Evolutionary conservation across 2,797 vertebrate genomes (phyloP), one percentile per base, ranked within the genome.

Genomic region (Rousettus madagascariensis): DNA sequence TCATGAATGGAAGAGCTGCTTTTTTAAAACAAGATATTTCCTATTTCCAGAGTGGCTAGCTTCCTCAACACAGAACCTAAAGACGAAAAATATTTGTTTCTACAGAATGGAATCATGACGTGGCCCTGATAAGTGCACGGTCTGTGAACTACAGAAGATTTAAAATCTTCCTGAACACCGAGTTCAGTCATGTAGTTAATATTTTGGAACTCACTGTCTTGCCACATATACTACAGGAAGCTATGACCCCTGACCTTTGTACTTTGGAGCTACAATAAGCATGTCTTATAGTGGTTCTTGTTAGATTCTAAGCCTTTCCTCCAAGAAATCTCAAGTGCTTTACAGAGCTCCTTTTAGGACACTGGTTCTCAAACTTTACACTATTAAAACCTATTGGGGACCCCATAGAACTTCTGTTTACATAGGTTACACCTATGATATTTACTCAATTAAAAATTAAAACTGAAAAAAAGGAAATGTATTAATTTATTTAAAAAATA

Each of bases 401-500:
- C 36, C 24, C 15, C 55, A 49, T 4, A 68, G 26, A 82, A 69
- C 55, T n/a, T 93, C 41, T 87, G 13, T 57, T 33, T n/a, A 53
- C 22, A 36, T 7, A 16, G 9, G 17, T 78, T 92, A 90, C 0
- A 72, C n/a, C 30, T 77, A 30, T 26, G 41, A 36, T 12, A 59
- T 43, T 72, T 53, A 55, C 65, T 22, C 61, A 30, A 84, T 57
- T 96, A 75, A 89, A 92, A 95, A 94, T 41, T 72, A 86, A 63
- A 85, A 63, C 51, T 53, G n/a, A 30, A 80, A 93, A 93, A 93
- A 79, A 22, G 13, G 13, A 3, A 95, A 69, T 15, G 16, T 36
- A 72, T 22, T 72, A 93, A 90, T 20, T 90, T 26, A 71, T 30
- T 95, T 63, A 69, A 83, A 93, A 85, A 95, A 41, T 16, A 69